A percentile compares a stretch with the other conserved stretches of the same genome.
These are phyloP conservation scores for Anas bernieri DNA, from an alignment of 2,797 vertebrate genomes.

Conservation along the genomic window DNA sequence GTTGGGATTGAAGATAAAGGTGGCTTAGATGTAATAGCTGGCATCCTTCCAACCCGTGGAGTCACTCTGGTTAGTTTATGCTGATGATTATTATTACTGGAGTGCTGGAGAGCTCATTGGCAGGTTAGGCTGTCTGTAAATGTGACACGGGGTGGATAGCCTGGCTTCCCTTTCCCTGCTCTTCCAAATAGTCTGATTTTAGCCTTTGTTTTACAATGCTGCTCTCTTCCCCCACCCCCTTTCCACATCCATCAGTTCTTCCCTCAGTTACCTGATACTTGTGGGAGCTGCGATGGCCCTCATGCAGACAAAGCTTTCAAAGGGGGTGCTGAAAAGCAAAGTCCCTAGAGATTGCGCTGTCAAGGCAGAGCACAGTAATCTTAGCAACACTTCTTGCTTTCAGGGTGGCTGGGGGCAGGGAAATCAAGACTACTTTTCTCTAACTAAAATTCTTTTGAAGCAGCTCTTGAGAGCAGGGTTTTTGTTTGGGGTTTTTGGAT, in stretches of 20 bases:
- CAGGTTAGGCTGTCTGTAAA: slow-evolving; percentile 76
- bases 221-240: slow-evolving; percentile 71
- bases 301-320: slow-evolving; percentile 92
- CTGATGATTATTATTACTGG: slow-evolving; percentile 83
- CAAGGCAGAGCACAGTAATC: slow-evolving; percentile 73
- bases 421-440: neutral
- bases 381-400: slow-evolving; percentile 75
- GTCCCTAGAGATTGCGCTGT: slow-evolving; percentile 78
- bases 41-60: slow-evolving; percentile 71
- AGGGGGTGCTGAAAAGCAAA: slow-evolving; percentile 93
- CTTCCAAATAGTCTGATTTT: slow-evolving; percentile 57
- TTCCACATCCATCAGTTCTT: slow-evolving; percentile 71
- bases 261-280: slow-evolving; percentile 92
- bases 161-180: slow-evolving; percentile 32
- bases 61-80: slow-evolving; percentile 71
- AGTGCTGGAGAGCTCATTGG: slow-evolving; percentile 82
- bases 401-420: slow-evolving; percentile 40
- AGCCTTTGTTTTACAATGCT: slow-evolving; percentile 73
- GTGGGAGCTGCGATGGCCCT: slow-evolving; percentile 91
- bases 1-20: slow-evolving; percentile 73
- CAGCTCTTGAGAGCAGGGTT: neutral
- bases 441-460: slow-evolving; percentile 39
- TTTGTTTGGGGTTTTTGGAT: neutral
- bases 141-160: slow-evolving; percentile 75
- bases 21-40: slow-evolving; percentile 72